These are phyloP conservation scores for Onychomys arenicola DNA, from an alignment of 2,797 vertebrate species.

Conservation along the genomic window DNA sequence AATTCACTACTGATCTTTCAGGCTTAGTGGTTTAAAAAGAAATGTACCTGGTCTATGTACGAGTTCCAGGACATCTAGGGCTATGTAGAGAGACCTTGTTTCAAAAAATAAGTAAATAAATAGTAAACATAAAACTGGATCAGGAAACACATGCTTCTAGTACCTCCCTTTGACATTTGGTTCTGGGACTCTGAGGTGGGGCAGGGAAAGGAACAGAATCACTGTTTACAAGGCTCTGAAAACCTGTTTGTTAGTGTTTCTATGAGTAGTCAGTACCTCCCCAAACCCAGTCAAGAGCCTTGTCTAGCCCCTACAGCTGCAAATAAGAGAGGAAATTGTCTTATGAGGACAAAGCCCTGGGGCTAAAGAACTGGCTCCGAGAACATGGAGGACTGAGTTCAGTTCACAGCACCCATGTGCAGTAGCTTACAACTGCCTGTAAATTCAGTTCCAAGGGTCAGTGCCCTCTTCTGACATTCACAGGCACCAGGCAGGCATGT, in stretches of 20 bases:
- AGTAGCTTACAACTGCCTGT: neutral
- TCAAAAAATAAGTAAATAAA: neutral
- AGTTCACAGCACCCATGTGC: neutral
- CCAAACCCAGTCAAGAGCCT: neutral
- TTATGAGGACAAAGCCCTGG: neutral
- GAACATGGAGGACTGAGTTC: neutral
- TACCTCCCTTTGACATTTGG: slow-evolving; percentile 7
- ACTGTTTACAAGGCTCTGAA: neutral
- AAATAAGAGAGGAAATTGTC: neutral
- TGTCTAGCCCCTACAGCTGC: neutral
- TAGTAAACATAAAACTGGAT: neutral
- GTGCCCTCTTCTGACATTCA: neutral
- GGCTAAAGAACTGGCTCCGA: neutral
- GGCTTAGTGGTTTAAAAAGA: neutral
- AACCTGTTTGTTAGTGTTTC: neutral
- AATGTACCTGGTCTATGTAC: neutral
- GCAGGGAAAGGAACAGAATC: neutral
- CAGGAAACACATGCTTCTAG: neutral
- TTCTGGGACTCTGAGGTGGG: neutral
- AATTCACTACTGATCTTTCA: slow-evolving; percentile 24
- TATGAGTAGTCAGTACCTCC: neutral
- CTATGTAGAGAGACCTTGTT: neutral
- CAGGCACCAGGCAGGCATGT: neutral
- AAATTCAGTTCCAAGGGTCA: too few species aligned
- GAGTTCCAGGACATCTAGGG: neutral